A percentile compares a stretch with the other conserved stretches of the same genome.
These are phyloP conservation scores for Tragelaphus imberbis DNA, from an alignment of 2,113 vertebrate genomes.

Conservation along the genomic window DNA sequence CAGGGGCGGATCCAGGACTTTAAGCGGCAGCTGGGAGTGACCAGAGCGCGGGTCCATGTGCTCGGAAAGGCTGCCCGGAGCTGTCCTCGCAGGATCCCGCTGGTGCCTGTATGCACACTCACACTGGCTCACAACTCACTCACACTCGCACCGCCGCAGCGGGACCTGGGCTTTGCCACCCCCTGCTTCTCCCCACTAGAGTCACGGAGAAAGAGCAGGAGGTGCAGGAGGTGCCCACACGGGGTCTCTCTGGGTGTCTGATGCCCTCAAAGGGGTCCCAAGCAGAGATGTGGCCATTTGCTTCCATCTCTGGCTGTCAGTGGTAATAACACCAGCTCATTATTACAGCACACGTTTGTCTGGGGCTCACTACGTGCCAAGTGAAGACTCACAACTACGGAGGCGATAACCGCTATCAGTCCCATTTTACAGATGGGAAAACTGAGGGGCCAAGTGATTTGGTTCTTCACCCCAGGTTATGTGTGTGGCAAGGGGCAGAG, in stretches of 20 bases:
- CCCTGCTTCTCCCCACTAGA: background rate
- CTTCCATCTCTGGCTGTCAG: background rate
- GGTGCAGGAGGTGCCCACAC: background rate
- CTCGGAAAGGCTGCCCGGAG: background rate
- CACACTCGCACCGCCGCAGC: fast-evolving
- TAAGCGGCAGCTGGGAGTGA: fast-evolving
- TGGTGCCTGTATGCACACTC: background rate
- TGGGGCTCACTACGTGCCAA: background rate
- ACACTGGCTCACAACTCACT: background rate
- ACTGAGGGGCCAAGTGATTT: background rate
- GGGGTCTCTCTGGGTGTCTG: background rate
- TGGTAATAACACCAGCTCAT: background rate
- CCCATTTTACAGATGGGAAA: background rate
- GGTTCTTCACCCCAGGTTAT: background rate
- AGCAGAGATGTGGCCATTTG: background rate
- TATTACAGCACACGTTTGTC: background rate
- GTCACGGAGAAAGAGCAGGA: background rate
- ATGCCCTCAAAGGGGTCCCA: background rate
- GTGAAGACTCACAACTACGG: fast-evolving
- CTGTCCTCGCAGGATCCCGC: background rate
- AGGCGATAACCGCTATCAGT: background rate
- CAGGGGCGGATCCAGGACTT: background rate
- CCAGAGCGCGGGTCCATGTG: fast-evolving
- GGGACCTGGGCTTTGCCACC: fast-evolving
- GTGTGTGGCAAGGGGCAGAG: background rate